Evolutionary conservation across 2,113 vertebrate species (phyloP), one percentile per base, ranked within the genome.

Genomic region (Larimichthys polyactis): DNA sequence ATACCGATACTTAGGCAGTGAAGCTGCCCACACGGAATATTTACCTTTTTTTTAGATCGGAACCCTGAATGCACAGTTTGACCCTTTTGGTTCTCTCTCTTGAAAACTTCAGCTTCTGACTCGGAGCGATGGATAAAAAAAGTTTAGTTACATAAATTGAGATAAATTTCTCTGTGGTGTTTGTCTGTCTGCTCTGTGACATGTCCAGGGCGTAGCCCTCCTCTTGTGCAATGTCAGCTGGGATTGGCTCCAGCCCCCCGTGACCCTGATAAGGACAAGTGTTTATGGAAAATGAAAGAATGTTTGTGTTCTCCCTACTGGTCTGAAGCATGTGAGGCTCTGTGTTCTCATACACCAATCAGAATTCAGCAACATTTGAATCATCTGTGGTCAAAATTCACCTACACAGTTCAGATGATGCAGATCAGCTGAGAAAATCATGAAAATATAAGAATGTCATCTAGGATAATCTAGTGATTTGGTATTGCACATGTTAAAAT

Each of bases 1-100:
- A 90, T 80, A 81, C 58, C 0, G 44, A 78, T 82, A 40, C 44
- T 78, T 46, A 60, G 58, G 6, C 32, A 70, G 32, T 14, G 43
- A 59, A 58, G 48, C 44, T 44, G 62, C 46, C 73, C 43, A n/a
- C 3, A 48, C 22, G 24, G 58, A 27, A 60, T 65, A 69, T 79
- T 65, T 57, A 79, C 43, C 24, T 59, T 52, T 32, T 48, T 60
- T 36, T 51, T 32, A 15, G 11, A 63, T 58, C 51, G 20, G 4
- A 57, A 55, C 24, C 19, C 15, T 73, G 3, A 69, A 58, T 32
- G 5, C 14, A 0, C n/a, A 55, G 5, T 36, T 46, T 32, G 1
- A 17, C 19, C 22, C 4, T 29, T 36, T 20, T 6, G 2, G 20
- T 46, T 65, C 3, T 20, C 11, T 14, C 36, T 4, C 20, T 40